Base-by-base conservation (phyloP, 2,888 invertebrate genomes). In the Criorhina ranunculi region DNA sequence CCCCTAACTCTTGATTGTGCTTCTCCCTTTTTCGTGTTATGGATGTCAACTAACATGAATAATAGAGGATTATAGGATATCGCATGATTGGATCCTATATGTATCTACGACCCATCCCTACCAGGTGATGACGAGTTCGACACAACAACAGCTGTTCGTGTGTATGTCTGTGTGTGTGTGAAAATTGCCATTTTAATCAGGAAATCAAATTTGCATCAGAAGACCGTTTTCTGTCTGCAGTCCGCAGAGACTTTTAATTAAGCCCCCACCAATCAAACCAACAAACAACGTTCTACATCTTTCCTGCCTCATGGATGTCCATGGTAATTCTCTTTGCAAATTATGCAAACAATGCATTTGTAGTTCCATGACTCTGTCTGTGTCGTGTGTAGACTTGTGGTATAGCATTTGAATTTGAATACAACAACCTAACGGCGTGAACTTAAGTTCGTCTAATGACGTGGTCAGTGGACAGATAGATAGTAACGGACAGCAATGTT, bases 151-250 rank as follows among this genome's bases (percentile, higher is more conserved):
- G 73, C 60, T 73, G 11, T 24, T 24, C 24, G 24, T 24, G 73
- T n/a, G n/a, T n/a, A n/a, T n/a, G n/a, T n/a, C 60, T 73, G 11
- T 24, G 1, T 4, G 24, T 24, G 73, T 51, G 78, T 57, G 62
- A 83, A 57, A 60, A 69, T 7, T 53, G 5, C 29, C 35, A 83
- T 78, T 83, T 62, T 53, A 76, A 29, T 67, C 77, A 60, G 82
- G 77, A 82, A 77, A 72, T 77, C 67, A 77, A 73, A 73, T 83
- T 83, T 67, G 78, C 82, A 83, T 78, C 82, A 69, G 49, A 67
- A 55, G 55, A 77, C 73, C 53, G 62, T 78, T 78, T 37, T n/a
- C 17, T n/a, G 19, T n/a, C 31, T 24, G n/a, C 17, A 12, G 5
- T 31, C 17, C 9, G 9, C 19, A 9, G 60, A n/a, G 0, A 24